These are phyloP conservation scores for Florisuga fusca DNA, from an alignment of 2,797 vertebrate species.

Conservation along the genomic window DNA sequence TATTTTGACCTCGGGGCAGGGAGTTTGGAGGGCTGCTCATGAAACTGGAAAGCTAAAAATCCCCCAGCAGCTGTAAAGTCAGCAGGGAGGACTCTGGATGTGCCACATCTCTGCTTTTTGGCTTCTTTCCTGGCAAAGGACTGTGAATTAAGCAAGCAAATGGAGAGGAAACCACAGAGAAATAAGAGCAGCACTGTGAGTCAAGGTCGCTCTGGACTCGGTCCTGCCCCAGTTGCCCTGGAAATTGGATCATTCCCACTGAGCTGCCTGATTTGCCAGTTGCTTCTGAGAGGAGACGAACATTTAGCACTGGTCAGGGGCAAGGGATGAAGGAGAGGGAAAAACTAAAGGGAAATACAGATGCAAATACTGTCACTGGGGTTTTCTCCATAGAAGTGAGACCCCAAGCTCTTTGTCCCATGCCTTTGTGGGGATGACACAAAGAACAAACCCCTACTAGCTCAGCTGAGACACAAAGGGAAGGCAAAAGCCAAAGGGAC, in stretches of 20 bases:
- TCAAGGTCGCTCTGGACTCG: not conserved
- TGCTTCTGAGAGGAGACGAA: not conserved
- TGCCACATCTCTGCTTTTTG: constrained; percentile 42
- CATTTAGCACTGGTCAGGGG: not conserved
- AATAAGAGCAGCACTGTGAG: constrained; percentile 58
- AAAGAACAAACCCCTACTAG: not conserved
- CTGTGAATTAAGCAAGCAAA: constrained; percentile 59
- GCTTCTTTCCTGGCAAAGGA: constrained; percentile 18
- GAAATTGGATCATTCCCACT: constrained; percentile 21
- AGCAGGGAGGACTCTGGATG: not conserved
- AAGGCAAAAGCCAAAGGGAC: not conserved
- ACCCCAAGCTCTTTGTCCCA: not conserved
- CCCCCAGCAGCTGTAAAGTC: not conserved
- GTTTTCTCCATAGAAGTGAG: not conserved
- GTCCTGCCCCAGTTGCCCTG: constrained; percentile 37
- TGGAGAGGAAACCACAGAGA: constrained; percentile 29
- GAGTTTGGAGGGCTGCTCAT: constrained; percentile 1
- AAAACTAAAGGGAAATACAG: not conserved
- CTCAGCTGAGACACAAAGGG: not conserved
- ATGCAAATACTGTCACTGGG: not conserved
- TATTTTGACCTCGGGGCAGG: not conserved
- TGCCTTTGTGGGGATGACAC: not conserved
- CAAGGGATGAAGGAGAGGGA: not conserved
- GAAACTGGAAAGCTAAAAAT: constrained; percentile 21
- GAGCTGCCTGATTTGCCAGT: not conserved